Conservation (phyloP, 2,888 invertebrate species). For the Argynnis bischoffii region DNA sequence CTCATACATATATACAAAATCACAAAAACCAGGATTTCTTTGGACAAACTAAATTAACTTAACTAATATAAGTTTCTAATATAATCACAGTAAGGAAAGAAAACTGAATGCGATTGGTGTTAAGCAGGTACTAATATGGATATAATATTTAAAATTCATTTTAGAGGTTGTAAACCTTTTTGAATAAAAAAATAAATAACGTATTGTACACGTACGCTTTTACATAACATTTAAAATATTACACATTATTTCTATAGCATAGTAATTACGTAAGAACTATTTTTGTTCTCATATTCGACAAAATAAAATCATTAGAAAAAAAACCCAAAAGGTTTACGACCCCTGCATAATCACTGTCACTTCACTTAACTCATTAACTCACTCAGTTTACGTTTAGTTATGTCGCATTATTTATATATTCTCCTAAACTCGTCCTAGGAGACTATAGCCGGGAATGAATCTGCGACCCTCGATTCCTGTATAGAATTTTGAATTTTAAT, state of each 20-base stretch:
- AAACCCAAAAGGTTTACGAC: background rate
- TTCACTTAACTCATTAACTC: background rate
- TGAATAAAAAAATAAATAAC: background rate
- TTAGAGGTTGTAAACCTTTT: slow-evolving; percentile 1
- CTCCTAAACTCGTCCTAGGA: slow-evolving; percentile 4
- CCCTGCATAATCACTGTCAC: background rate
- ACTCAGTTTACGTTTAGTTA: slow-evolving; percentile 1
- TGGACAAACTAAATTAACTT: slow-evolving; percentile 41
- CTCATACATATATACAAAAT: slow-evolving; percentile 44
- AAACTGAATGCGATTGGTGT: slow-evolving; percentile 19
- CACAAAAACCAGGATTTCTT: slow-evolving; percentile 44
- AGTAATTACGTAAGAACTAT: background rate
- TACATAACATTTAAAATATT: background rate
- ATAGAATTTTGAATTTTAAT: slow-evolving; percentile 3
- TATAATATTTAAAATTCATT: background rate
- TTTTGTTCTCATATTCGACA: background rate
- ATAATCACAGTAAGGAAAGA: slow-evolving; percentile 36
- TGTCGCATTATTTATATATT: background rate
- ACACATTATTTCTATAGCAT: background rate
- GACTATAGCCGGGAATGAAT: slow-evolving; percentile 10
- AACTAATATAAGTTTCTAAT: slow-evolving; percentile 27
- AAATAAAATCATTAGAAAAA: background rate
- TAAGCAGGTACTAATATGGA: slow-evolving; percentile 27
- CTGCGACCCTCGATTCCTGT: slow-evolving; percentile 3
- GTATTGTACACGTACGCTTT: background rate